A percentile compares a stretch with the other conserved stretches of the same genome.
Conservation (phyloP, 2,797 vertebrate genomes). For the Neoniphon sammara region DNA sequence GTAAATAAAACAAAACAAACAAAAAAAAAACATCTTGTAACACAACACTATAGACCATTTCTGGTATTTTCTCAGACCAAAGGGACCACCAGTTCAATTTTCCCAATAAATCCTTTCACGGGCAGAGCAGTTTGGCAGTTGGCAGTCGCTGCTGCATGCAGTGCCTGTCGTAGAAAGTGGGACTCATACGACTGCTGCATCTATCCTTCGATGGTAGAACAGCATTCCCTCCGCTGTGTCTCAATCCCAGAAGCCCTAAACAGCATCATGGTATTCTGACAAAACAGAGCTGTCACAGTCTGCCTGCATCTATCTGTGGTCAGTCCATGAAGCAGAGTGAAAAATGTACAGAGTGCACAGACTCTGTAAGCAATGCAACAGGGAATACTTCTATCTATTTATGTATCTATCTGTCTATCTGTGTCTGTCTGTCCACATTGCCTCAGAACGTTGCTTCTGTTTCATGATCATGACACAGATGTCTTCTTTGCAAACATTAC, state of each 20-base stretch:
- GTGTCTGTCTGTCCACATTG: neutral
- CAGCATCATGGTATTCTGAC: constrained; percentile 58
- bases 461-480: constrained; percentile 38
- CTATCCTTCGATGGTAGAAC: constrained; percentile 59
- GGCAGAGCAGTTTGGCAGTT: constrained; percentile 38
- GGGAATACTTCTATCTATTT: no score
- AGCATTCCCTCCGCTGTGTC: constrained; percentile 59
- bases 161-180: constrained; percentile 23
- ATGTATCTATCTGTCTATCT: neutral
- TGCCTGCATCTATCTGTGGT: constrained; percentile 34
- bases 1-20: constrained; percentile 65
- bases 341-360: neutral
- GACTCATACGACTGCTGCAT: constrained; percentile 65
- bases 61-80: constrained; percentile 47
- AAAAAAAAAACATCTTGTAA: constrained; percentile 53
- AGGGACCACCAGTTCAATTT: constrained; percentile 60
- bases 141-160: constrained; percentile 49
- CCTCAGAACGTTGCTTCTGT: neutral
- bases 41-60: constrained; percentile 41
- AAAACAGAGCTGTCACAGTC: constrained; percentile 70
- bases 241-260: constrained; percentile 62
- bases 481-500: constrained; percentile 55
- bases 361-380: neutral
- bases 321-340: no score
- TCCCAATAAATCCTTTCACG: constrained; percentile 66